Percentiles rank a stretch among this genome's conserved stretches.
Evolutionary conservation across 2,888 invertebrate genomes (phyloP).

Genomic region (Willowsia nigromaculata): DNA sequence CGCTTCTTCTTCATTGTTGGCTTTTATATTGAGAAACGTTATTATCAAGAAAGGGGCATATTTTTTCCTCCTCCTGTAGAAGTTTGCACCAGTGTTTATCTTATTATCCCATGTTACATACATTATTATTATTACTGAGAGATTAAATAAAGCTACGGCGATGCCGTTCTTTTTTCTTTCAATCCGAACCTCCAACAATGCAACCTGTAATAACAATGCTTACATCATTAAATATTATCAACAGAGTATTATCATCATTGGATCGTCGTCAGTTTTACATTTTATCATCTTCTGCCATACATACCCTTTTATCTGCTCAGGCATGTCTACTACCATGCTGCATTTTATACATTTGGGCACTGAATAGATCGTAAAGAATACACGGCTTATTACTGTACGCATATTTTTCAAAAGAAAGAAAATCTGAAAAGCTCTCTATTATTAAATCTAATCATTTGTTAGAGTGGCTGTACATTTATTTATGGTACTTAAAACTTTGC

Average conservation of each 20-base stretch:
- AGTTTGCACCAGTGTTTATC: slow-evolving; percentile 34
- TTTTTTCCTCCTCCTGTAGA: neutral
- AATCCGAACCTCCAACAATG: neutral
- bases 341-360: too few species aligned
- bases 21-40: neutral
- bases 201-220: slow-evolving; percentile 57
- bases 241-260: neutral
- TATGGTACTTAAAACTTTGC: too few species aligned
- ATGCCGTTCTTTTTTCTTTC: slow-evolving; percentile 1
- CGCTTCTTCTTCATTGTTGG: neutral
- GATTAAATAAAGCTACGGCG: too few species aligned
- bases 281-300: neutral
- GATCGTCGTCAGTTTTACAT: neutral
- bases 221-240: slow-evolving; percentile 22
- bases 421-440: too few species aligned
- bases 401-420: too few species aligned
- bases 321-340: too few species aligned
- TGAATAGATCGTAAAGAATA: too few species aligned
- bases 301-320: too few species aligned
- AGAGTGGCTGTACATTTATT: too few species aligned
- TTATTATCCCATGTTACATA: slow-evolving; percentile 45
- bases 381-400: too few species aligned
- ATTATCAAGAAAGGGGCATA: neutral
- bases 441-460: too few species aligned
- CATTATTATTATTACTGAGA: neutral